Conservation (phyloP, 2,797 vertebrate species). For the Hypotaenidia philippensis region DNA sequence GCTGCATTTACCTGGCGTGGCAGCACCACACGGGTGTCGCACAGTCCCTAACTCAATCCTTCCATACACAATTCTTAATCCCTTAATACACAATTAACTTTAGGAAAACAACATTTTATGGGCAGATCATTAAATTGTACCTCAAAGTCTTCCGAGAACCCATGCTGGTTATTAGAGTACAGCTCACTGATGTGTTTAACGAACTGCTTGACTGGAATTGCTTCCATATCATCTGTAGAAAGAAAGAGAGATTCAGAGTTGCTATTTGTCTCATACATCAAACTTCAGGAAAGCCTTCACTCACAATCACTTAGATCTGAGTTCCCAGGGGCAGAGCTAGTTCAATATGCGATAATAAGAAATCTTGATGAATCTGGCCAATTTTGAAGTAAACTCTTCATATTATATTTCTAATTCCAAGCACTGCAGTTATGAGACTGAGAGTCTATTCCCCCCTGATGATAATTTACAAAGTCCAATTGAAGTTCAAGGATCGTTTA, state of each 20-base stretch:
- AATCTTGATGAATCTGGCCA: background rate
- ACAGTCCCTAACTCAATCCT: background rate
- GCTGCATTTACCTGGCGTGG: background rate
- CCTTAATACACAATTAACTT: constrained; percentile 36
- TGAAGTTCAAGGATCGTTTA: background rate
- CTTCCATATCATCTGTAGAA: constrained; percentile 95
- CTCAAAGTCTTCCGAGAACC: constrained; percentile 98
- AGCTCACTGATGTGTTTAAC: constrained; percentile 96
- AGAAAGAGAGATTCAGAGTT: constrained; percentile 49
- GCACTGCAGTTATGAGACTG: background rate
- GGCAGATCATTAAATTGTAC: constrained; percentile 77
- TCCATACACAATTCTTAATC: too few species aligned
- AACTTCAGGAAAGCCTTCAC: background rate
- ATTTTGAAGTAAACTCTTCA: background rate
- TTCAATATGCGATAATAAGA: background rate
- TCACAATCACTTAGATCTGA: background rate
- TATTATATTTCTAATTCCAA: background rate
- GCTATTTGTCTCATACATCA: constrained; percentile 2
- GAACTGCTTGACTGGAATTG: constrained; percentile 95
- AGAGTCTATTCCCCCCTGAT: background rate
- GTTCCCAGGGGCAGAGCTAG: background rate
- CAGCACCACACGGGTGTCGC: background rate
- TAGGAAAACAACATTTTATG: constrained; percentile 18
- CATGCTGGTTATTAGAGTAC: constrained; percentile 95
- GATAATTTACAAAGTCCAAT: background rate